phyloP scores from a whole-genome alignment of 1,140 invertebrate genomes.

The Psilanteris sp. region DNA sequence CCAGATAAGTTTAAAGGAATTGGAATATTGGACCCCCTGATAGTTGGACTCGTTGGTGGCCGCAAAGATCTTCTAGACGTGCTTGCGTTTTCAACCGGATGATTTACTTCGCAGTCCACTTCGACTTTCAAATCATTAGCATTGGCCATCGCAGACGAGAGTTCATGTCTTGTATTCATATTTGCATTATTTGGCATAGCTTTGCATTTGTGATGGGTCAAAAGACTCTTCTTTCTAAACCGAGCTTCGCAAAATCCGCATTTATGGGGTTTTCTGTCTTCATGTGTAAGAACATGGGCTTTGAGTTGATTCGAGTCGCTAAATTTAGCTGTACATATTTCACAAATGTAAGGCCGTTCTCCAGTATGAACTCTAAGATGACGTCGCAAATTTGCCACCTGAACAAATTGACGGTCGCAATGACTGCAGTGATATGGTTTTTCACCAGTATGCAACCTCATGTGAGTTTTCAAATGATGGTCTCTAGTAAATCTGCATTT shows the following conservation, averaged over 20 bases:
- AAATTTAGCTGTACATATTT: too few species aligned
- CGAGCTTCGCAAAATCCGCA: too few species aligned
- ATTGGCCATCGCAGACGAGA: conserved; percentile 68
- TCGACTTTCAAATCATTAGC: conserved; percentile 74
- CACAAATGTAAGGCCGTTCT: conserved; percentile 90
- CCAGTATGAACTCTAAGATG: conserved; percentile 97
- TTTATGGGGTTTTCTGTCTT: too few species aligned
- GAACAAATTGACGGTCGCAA: conserved; percentile 95
- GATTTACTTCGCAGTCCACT: conserved; percentile 66
- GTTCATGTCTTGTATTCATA: too few species aligned
- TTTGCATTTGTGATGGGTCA: conserved; percentile 91
- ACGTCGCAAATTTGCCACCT: conserved; percentile 95
- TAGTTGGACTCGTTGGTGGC: conserved; percentile 50
- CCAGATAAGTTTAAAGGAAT: conserved; percentile 70
- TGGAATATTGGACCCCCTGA: conserved; percentile 14
- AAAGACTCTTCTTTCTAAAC: conserved; percentile 92
- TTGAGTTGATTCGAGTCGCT: too few species aligned
- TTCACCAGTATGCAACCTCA: conserved; percentile 95
- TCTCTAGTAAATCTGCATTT: conserved; percentile 91
- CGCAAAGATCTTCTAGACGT: conserved; percentile 61
- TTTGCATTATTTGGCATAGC: too few species aligned
- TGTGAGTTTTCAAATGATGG: conserved; percentile 96
- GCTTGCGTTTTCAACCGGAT: too few species aligned
- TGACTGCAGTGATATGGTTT: conserved; percentile 95
- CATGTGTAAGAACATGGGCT: too few species aligned